Percentiles rank a stretch among this genome's conserved stretches.
Evolutionary conservation across 2,888 invertebrate genomes (phyloP).

Genomic region (Muscina levida): DNA sequence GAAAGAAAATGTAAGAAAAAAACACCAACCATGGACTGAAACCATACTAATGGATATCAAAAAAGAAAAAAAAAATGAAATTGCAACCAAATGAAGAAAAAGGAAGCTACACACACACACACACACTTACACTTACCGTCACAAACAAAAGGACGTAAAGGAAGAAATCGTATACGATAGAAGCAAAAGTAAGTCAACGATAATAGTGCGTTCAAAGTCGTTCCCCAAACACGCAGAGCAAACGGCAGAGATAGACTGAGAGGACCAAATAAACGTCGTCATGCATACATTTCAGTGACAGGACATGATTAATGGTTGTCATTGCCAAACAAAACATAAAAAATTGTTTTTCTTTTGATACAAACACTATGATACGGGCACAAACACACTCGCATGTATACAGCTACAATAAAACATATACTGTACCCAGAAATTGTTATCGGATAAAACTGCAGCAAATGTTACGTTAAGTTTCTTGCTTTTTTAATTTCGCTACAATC

Average conservation of each 20-base stretch:
- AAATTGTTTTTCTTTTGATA: slow-evolving; percentile 62
- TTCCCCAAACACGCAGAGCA: slow-evolving; percentile 42
- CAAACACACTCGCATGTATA: slow-evolving; percentile 2
- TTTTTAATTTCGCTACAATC: slow-evolving; percentile 52
- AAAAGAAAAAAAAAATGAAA: slow-evolving; percentile 48
- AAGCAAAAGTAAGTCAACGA: slow-evolving; percentile 56
- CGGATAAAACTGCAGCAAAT: slow-evolving; percentile 60
- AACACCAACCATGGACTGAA: slow-evolving; percentile 50
- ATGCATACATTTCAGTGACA: slow-evolving; percentile 78
- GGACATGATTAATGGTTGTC: slow-evolving; percentile 81
- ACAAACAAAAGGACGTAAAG: slow-evolving; percentile 42
- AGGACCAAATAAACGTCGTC: slow-evolving; percentile 68
- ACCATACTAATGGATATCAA: slow-evolving; percentile 61
- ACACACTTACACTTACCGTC: slow-evolving; percentile 39
- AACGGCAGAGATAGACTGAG: slow-evolving; percentile 64
- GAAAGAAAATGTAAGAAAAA: slow-evolving; percentile 41
- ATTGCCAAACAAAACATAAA: slow-evolving; percentile 73
- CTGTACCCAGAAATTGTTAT: slow-evolving; percentile 51
- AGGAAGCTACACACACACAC: slow-evolving; percentile 18
- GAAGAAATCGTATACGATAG: slow-evolving; percentile 42
- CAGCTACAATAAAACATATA: neutral
- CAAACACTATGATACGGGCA: slow-evolving; percentile 39
- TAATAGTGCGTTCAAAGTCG: slow-evolving; percentile 55
- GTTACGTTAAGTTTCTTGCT: slow-evolving; percentile 47
- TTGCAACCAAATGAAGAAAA: slow-evolving; percentile 21